These are phyloP conservation scores for Silurus aristotelis DNA, from an alignment of 2,797 vertebrate genomes.

Conservation along the genomic window DNA sequence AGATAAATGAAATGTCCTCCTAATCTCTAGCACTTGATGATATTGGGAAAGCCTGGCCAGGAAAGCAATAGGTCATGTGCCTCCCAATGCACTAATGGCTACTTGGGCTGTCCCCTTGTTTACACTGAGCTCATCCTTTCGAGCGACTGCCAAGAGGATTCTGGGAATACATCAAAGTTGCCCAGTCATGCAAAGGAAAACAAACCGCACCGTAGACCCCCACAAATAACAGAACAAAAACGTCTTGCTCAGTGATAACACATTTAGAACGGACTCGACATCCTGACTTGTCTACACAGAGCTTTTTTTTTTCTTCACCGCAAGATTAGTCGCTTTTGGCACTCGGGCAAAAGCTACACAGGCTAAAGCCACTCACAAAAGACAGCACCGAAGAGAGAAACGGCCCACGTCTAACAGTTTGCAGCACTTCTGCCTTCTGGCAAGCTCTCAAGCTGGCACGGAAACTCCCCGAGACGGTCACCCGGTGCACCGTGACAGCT, in stretches of 20 bases:
- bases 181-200: background rate
- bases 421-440: conserved; percentile 46
- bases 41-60: background rate
- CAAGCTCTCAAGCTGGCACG: conserved; percentile 46
- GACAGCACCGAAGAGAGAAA: conserved; percentile 29
- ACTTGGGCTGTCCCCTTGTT: background rate
- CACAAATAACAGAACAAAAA: background rate
- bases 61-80: conserved; percentile 7
- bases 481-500: conserved; percentile 54
- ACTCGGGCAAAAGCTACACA: conserved; percentile 33
- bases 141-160: conserved; percentile 7
- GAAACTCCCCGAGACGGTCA: conserved; percentile 46
- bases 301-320: background rate
- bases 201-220: background rate
- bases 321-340: conserved; percentile 41
- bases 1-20: background rate
- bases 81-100: conserved; percentile 11
- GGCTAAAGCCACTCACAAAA: conserved; percentile 39
- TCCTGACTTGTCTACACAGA: background rate
- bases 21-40: background rate
- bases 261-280: conserved; percentile 8
- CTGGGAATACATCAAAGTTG: conserved; percentile 27
- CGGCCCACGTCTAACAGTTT: conserved; percentile 26
- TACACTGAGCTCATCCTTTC: conserved; percentile 2
- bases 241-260: background rate